Base-by-base conservation (phyloP, 2,888 invertebrate genomes). In the Sinodicranocentrus sp. region DNA sequence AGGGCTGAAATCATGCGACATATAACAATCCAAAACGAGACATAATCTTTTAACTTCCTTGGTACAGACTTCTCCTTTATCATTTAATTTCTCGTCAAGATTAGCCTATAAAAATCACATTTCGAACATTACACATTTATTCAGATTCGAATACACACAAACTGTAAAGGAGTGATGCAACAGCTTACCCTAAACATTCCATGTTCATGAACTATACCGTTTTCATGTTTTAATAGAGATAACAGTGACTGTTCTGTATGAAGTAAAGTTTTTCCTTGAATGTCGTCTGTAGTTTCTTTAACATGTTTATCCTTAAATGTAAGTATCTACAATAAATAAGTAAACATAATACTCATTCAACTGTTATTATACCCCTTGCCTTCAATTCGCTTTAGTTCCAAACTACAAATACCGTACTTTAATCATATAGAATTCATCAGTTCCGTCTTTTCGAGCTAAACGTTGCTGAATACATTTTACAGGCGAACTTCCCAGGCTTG, bases 401-500 rank as follows among this genome's bases (percentile, higher is more conserved):
- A 39, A 23, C 43, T 52, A 19, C 48, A 17, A 39, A 28, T 25
- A 63, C 79, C 82, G 80, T 89, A 94, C 94, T 91, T 95, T 95
- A 8, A 95, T 91, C 86, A 94, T 93, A 90, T 93, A 94, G 90
- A 93, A 95, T 75, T 94, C 92, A 90, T 94, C 93, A 28, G 94
- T 94, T 67, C 92, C 93, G 89, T 94, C 93, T 89, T 93, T 94
- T 77, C 94, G 92, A 5, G 94, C 95, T 85, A 95, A 91, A 91
- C 94, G 95, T 89, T 95, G 95, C 3, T 94, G 93, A 89, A 95
- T 94, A 90, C 95, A 94, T 90, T 94, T 93, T 0, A 95, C 95
- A 15, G 95, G 95, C 82, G 94, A 94, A 5, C 93, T 93, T 0
- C 94, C 95, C 33, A 94, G 91, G 87, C 94, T 92, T 26, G 95